These are phyloP conservation scores for Dioctria linearis DNA, from an alignment of 2,888 invertebrate genomes.

Conservation along the genomic window DNA sequence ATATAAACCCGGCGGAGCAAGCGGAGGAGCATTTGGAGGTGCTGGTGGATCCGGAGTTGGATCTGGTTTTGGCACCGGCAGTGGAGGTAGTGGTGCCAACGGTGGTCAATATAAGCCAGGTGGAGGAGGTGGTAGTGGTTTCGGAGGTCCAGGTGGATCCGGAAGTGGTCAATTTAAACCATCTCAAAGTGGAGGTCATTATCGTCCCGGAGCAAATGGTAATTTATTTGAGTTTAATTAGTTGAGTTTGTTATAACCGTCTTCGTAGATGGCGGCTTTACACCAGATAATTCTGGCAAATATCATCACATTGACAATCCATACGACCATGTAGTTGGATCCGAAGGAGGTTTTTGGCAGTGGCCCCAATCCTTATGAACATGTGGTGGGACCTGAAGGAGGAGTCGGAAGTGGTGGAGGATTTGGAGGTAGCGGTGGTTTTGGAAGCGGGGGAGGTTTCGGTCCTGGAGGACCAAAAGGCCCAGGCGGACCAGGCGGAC, in stretches of 20 bases:
- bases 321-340: constrained; percentile 54
- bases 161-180: constrained; percentile 27
- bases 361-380: constrained; percentile 1
- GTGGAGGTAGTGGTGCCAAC: not conserved
- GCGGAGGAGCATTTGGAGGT: constrained; percentile 5
- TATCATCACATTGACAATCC: constrained; percentile 59
- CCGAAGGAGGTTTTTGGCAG: constrained; percentile 57
- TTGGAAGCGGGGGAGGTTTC: constrained; percentile 60
- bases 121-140: not conserved
- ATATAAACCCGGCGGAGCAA: not conserved
- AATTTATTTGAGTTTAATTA: not conserved
- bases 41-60: not conserved
- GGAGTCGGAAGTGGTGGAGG: constrained; percentile 50
- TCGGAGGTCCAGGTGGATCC: not conserved
- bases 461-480: constrained; percentile 71
- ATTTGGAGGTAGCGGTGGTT: constrained; percentile 64
- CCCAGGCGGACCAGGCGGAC: constrained; percentile 71
- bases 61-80: not conserved
- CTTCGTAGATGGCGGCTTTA: constrained; percentile 51
- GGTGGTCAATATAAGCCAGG: not conserved
- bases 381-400: constrained; percentile 55
- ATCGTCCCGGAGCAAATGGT: constrained; percentile 39
- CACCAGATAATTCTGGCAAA: constrained; percentile 55
- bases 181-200: not conserved
- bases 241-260: no score